These are phyloP conservation scores for Protobothrops mucrosquamatus DNA, from an alignment of 2,113 vertebrate species.

Conservation along the genomic window DNA sequence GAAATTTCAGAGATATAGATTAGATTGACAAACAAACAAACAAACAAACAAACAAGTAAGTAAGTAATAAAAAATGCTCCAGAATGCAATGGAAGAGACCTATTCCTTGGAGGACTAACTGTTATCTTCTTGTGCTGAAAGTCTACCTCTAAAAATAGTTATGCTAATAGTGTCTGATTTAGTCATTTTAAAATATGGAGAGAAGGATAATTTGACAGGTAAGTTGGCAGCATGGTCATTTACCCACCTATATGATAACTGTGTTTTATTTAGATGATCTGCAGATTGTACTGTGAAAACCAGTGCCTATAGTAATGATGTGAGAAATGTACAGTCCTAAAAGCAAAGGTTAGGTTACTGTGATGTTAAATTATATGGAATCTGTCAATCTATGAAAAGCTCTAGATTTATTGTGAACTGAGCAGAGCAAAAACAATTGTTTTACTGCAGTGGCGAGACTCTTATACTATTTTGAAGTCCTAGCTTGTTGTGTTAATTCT, in stretches of 20 bases:
- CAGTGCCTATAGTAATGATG: not conserved
- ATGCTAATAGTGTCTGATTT: not conserved
- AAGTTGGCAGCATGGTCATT: not conserved
- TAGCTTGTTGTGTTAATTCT: not conserved
- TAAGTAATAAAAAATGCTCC: not conserved
- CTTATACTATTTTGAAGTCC: not conserved
- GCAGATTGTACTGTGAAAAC: not conserved
- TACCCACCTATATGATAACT: not conserved
- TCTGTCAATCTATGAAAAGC: not conserved
- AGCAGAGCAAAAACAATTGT: not conserved
- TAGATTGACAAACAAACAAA: not conserved
- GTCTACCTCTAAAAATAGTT: not conserved
- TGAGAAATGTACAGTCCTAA: not conserved
- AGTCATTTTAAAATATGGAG: not conserved
- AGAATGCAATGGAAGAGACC: not conserved
- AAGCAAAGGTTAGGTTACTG: not conserved
- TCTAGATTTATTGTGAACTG: not conserved
- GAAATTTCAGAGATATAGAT: not conserved
- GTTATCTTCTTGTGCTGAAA: not conserved
- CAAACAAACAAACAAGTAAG: not conserved
- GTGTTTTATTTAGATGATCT: not conserved
- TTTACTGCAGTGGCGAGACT: not conserved
- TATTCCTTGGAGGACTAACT: not conserved
- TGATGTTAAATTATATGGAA: not conserved
- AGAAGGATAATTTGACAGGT: not conserved